Conservation (phyloP, 2,888 invertebrate genomes). For the Tipula lateralis region DNA sequence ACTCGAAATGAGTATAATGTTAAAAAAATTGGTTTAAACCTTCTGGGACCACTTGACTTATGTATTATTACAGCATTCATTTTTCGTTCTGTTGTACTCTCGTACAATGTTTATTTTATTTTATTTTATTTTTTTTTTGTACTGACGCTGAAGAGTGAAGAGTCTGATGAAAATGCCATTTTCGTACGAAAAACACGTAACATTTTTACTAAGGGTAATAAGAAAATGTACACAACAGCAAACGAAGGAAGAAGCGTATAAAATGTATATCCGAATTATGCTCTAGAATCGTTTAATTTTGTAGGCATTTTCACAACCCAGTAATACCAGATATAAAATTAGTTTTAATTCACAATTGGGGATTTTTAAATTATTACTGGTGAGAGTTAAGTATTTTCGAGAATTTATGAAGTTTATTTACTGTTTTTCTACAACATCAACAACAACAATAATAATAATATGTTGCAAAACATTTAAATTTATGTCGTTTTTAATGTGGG, state of each 20-base stretch:
- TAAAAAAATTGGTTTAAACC: neutral
- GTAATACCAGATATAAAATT: neutral
- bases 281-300: conserved; percentile 3
- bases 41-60: conserved; percentile 24
- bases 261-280: neutral
- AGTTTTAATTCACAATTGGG: conserved; percentile 4
- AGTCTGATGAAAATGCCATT: conserved; percentile 11
- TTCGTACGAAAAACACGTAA: conserved; percentile 11
- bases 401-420: conserved; percentile 16
- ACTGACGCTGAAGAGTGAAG: neutral
- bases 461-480: neutral
- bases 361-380: conserved; percentile 19
- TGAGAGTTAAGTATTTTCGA: neutral
- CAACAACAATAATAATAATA: neutral
- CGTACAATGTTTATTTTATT: neutral
- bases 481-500: neutral
- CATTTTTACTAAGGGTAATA: conserved; percentile 11
- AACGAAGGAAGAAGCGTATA: neutral
- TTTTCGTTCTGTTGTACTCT: neutral
- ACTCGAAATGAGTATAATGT: neutral
- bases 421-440: neutral
- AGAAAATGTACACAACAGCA: neutral
- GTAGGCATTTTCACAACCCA: neutral
- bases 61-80: neutral
- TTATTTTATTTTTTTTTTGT: neutral